Conservation (phyloP, 30 jellyfish, hydroid and myxozoan genomes). For the Sanderia malayensis region DNA sequence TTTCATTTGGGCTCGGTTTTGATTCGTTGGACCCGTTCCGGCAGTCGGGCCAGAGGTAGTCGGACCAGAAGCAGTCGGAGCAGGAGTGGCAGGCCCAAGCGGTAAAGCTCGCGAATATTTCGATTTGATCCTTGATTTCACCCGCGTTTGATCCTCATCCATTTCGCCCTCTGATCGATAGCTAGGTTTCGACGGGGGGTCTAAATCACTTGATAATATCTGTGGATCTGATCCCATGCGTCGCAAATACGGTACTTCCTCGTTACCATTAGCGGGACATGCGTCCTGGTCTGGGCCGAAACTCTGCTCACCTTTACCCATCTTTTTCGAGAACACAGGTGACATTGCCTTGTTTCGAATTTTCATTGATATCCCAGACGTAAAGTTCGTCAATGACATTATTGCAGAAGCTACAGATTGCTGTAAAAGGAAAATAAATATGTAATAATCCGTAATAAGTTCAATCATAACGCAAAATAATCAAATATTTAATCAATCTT, state of each 20-base stretch:
- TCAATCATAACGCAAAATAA: no score
- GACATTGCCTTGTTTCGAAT: constrained; percentile 85
- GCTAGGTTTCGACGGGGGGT: constrained; percentile 13
- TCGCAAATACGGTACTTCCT: constrained; percentile 23
- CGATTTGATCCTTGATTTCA: constrained; percentile 58
- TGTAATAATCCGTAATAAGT: no score
- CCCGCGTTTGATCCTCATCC: constrained; percentile 48
- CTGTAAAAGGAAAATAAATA: constrained; percentile 36
- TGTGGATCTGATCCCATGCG: constrained; percentile 72
- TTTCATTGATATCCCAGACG: constrained; percentile 76
- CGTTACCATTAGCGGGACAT: constrained; percentile 5
- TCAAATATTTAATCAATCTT: no score
- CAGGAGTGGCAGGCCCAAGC: constrained; percentile 49
- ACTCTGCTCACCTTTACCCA: constrained; percentile 38
- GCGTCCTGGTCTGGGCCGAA: constrained; percentile 37
- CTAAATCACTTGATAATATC: constrained; percentile 28
- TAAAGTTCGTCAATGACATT: constrained; percentile 75
- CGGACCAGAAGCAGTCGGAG: no score
- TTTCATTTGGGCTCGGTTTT: constrained; percentile 2
- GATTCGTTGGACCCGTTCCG: no score
- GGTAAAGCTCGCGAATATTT: constrained; percentile 59
- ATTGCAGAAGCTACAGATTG: constrained; percentile 80
- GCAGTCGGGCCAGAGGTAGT: constrained; percentile 21
- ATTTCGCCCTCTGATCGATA: constrained; percentile 66
- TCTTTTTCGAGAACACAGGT: constrained; percentile 82